phyloP scores from a whole-genome alignment of 1,140 invertebrate species.

The Drosophila sechellia region DNA sequence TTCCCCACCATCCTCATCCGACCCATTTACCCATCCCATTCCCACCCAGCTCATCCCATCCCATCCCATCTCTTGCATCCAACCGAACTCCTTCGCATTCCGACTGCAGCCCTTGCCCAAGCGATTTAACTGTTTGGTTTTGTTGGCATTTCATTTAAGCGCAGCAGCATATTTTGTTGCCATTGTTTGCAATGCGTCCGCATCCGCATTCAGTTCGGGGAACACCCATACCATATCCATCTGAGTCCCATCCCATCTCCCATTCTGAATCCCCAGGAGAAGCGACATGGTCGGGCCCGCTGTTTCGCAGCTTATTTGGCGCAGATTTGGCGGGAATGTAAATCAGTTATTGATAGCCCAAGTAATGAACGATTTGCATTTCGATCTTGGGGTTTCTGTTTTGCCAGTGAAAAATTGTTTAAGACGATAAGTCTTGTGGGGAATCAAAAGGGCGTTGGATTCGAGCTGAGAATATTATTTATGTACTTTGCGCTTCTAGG shows the following conservation, averaged over 20 bases:
- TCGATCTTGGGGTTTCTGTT: background rate
- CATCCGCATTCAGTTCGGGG: slow-evolving; percentile 44
- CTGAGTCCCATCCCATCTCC: background rate
- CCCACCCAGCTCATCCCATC: background rate
- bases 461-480: too few species aligned
- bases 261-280: slow-evolving; percentile 4
- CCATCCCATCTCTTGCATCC: background rate
- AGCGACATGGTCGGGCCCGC: slow-evolving; percentile 18
- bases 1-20: background rate
- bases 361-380: slow-evolving; percentile 73
- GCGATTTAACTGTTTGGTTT: slow-evolving; percentile 72
- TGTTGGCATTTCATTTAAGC: slow-evolving; percentile 81
- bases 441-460: background rate
- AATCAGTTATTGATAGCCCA: slow-evolving; percentile 79
- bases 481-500: too few species aligned
- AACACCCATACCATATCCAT: background rate
- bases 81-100: slow-evolving; percentile 19
- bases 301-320: slow-evolving; percentile 43
- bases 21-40: background rate
- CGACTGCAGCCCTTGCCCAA: slow-evolving; percentile 28
- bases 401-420: slow-evolving; percentile 11
- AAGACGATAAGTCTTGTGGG: slow-evolving; percentile 6
- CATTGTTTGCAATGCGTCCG: slow-evolving; percentile 72
- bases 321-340: slow-evolving; percentile 69
- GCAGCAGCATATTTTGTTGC: slow-evolving; percentile 80